These are phyloP conservation scores for Aegypius monachus DNA, from an alignment of 2,113 vertebrate species.

Conservation along the genomic window DNA sequence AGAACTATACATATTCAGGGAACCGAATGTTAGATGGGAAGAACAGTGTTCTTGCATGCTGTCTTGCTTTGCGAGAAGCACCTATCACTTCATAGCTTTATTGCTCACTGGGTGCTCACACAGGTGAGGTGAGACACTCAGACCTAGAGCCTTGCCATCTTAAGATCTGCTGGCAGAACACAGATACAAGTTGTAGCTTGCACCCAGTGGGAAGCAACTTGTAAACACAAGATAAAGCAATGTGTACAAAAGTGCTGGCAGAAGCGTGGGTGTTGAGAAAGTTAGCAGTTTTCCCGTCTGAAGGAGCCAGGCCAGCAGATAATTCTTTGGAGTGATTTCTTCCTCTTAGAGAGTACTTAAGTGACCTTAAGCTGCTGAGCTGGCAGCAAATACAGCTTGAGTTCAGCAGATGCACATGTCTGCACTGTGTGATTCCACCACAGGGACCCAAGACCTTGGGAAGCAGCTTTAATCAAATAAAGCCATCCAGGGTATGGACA, in stretches of 20 bases:
- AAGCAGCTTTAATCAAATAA: conserved; percentile 31
- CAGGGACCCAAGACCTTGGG: conserved; percentile 3
- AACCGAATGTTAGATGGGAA: not conserved
- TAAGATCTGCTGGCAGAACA: not conserved
- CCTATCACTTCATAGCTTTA: not conserved
- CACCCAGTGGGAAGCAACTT: not conserved
- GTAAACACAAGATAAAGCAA: not conserved
- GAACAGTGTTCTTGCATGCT: not conserved
- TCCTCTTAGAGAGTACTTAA: conserved; percentile 21
- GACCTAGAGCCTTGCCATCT: not conserved
- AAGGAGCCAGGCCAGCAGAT: conserved; percentile 26
- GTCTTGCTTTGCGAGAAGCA: not conserved
- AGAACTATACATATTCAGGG: not conserved
- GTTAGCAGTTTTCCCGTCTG: not conserved
- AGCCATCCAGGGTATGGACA: conserved; percentile 32
- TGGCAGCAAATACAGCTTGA: not conserved
- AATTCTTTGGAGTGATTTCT: conserved; percentile 52
- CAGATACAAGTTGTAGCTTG: not conserved
- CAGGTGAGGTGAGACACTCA: not conserved
- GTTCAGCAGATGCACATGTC: conserved; percentile 31
- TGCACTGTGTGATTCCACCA: conserved; percentile 13
- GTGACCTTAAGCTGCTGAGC: conserved; percentile 57
- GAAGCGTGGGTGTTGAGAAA: not conserved
- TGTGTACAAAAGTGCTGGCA: not conserved
- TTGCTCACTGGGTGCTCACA: not conserved